Evolutionary conservation across 2,113 vertebrate species (phyloP).

Genomic region (Nycticebus coucang): DNA sequence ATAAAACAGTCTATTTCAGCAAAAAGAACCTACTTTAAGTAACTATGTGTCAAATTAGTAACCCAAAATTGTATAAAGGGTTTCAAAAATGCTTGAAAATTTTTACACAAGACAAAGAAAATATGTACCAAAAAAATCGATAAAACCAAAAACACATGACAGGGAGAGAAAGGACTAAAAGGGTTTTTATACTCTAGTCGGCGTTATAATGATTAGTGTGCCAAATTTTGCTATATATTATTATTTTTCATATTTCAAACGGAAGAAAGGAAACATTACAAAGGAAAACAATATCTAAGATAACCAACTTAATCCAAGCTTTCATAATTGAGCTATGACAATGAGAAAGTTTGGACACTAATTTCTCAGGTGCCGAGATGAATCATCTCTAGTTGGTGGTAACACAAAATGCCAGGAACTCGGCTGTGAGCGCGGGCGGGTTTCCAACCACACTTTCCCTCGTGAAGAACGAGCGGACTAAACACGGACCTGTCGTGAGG

Average conservation of each 20-base stretch:
- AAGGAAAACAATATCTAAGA: constrained; percentile 41
- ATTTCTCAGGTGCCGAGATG: constrained; percentile 41
- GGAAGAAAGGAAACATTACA: constrained; percentile 46
- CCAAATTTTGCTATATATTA: constrained; percentile 38
- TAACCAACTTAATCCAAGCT: constrained; percentile 15
- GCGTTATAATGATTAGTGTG: neutral
- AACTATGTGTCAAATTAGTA: constrained; percentile 32
- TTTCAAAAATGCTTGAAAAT: constrained; percentile 48
- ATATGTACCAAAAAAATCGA: neutral
- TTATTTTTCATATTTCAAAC: constrained; percentile 46
- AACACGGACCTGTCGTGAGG: neutral
- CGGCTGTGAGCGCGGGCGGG: neutral
- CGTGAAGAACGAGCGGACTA: neutral
- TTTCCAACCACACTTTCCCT: neutral
- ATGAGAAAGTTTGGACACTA: neutral
- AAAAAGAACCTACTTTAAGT: constrained; percentile 25
- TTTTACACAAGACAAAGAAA: constrained; percentile 49
- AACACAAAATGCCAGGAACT: constrained; percentile 38
- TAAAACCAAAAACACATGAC: neutral
- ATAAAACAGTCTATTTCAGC: neutral
- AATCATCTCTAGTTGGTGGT: constrained; percentile 30
- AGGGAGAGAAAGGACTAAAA: neutral
- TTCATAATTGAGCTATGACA: constrained; percentile 52
- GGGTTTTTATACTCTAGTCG: neutral
- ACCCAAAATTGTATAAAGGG: constrained; percentile 27